Percentiles rank a stretch among this genome's conserved stretches.
Conservation (phyloP, 2,888 invertebrate genomes). For the Euphydryas editha region DNA sequence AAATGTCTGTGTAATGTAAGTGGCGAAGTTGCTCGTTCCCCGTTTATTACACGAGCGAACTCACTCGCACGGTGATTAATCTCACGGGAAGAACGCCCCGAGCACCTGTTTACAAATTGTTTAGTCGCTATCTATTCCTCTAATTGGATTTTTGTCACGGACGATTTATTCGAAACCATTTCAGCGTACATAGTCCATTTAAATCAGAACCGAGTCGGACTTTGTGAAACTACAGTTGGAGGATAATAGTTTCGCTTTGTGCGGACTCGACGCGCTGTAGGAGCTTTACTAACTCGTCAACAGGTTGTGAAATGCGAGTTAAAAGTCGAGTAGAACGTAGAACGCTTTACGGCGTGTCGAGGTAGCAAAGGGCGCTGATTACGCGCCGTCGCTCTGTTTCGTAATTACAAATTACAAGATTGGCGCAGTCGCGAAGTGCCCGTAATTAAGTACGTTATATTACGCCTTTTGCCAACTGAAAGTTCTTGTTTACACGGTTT, state of each 20-base stretch:
- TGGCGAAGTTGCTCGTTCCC: conserved; percentile 76
- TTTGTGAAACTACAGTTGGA: conserved; percentile 42
- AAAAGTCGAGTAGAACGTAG: conserved; percentile 67
- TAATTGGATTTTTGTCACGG: conserved; percentile 42
- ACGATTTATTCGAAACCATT: conserved; percentile 25
- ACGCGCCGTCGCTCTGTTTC: conserved; percentile 69
- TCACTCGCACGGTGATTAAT: conserved; percentile 69
- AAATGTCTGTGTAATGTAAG: conserved; percentile 80
- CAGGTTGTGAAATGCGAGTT: conserved; percentile 78
- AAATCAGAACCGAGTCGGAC: conserved; percentile 23
- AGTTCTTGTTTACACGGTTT: conserved; percentile 30
- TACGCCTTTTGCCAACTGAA: conserved; percentile 53
- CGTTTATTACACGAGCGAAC: conserved; percentile 70
- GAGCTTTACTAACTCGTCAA: conserved; percentile 76
- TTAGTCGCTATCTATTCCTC: conserved; percentile 41
- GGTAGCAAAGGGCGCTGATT: conserved; percentile 77
- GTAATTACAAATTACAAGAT: conserved; percentile 81
- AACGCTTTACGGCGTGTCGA: conserved; percentile 70
- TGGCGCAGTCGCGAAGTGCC: conserved; percentile 73
- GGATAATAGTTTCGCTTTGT: conserved; percentile 62
- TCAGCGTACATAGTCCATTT: conserved; percentile 16
- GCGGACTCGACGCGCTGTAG: conserved; percentile 60
- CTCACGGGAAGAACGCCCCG: conserved; percentile 56
- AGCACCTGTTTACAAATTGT: conserved; percentile 63
- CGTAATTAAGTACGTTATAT: conserved; percentile 78